These are phyloP conservation scores for Opisthograptis luteolata DNA, from an alignment of 2,888 invertebrate genomes.

Conservation along the genomic window DNA sequence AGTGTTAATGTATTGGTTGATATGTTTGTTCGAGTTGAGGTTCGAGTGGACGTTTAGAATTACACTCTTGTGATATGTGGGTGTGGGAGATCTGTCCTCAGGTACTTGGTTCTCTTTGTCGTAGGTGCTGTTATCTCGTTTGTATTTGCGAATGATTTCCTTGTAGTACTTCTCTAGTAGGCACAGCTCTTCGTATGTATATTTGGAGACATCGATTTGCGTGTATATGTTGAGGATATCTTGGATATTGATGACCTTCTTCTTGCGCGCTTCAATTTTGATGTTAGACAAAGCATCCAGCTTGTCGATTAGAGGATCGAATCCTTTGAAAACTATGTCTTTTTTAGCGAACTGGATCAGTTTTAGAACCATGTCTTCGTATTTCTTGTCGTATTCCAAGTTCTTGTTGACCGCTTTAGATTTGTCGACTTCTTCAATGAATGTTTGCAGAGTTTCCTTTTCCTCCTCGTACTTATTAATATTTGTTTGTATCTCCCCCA, in stretches of 20 bases:
- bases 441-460: conserved; percentile 66
- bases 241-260: conserved; percentile 63
- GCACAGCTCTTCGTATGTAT: conserved; percentile 77
- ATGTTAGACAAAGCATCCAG: conserved; percentile 69
- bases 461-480: conserved; percentile 67
- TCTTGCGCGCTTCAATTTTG: conserved; percentile 63
- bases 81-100: conserved; percentile 33
- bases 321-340: conserved; percentile 77
- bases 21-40: conserved; percentile 45
- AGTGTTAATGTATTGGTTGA: conserved; percentile 51
- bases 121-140: conserved; percentile 48
- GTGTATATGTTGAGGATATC: conserved; percentile 74
- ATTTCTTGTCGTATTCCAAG: conserved; percentile 74
- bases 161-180: conserved; percentile 76
- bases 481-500: conserved; percentile 69
- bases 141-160: conserved; percentile 74
- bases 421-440: conserved; percentile 74
- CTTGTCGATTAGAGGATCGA: conserved; percentile 76
- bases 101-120: conserved; percentile 61
- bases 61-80: conserved; percentile 55
- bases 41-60: conserved; percentile 58
- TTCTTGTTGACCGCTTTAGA: conserved; percentile 69
- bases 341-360: conserved; percentile 77
- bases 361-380: conserved; percentile 76
- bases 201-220: conserved; percentile 70